Conservation (phyloP, 2,888 invertebrate genomes). For the Cepaea hortensis region DNA sequence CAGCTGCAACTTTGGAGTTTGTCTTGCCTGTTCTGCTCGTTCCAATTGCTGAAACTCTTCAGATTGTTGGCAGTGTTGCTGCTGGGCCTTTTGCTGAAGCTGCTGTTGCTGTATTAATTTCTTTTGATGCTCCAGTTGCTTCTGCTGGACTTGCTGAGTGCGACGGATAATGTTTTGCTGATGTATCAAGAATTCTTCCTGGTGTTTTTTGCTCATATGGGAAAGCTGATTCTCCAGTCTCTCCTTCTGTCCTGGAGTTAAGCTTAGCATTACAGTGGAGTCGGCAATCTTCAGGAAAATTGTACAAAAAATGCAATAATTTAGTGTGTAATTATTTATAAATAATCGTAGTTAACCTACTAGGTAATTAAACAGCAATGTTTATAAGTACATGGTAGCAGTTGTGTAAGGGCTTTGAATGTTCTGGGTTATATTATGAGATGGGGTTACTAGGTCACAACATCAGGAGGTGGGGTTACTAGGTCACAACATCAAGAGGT, state of each 20-base stretch:
- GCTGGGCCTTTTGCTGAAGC: background rate
- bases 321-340: too few species aligned
- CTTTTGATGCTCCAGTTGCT: slow-evolving; percentile 33
- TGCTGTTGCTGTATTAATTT: slow-evolving; percentile 12
- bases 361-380: too few species aligned
- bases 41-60: too few species aligned
- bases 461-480: too few species aligned
- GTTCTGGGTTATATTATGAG: too few species aligned
- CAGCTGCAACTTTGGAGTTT: slow-evolving; percentile 23
- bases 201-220: slow-evolving; percentile 41
- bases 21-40: background rate
- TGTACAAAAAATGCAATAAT: too few species aligned
- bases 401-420: too few species aligned
- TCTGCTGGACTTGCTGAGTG: slow-evolving; percentile 40
- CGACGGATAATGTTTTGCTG: slow-evolving; percentile 47
- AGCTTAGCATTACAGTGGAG: slow-evolving; percentile 42
- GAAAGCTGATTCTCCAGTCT: slow-evolving; percentile 41
- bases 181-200: slow-evolving; percentile 35
- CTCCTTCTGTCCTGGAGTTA: slow-evolving; percentile 41
- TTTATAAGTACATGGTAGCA: too few species aligned
- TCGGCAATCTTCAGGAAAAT: slow-evolving; percentile 44
- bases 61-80: background rate
- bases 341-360: too few species aligned
- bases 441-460: too few species aligned
- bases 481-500: too few species aligned